Evolutionary conservation across 2,888 invertebrate species (phyloP).

Genomic region (Leptogaster cylindrica): DNA sequence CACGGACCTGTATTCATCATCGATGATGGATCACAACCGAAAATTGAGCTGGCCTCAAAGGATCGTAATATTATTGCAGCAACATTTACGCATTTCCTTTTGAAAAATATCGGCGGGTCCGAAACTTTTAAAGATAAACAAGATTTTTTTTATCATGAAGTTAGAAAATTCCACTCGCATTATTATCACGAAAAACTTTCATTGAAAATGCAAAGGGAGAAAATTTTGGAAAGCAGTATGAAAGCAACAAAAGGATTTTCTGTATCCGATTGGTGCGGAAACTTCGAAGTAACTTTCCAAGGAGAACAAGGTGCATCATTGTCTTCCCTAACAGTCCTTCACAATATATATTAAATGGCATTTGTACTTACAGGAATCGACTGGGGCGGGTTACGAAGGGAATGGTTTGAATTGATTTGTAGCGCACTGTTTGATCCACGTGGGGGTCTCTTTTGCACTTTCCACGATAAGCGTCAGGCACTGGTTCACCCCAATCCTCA

Average conservation of each 20-base stretch:
- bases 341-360: background rate
- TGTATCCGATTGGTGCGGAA: constrained; percentile 92
- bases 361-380: constrained; percentile 74
- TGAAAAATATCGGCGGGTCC: constrained; percentile 93
- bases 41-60: constrained; percentile 79
- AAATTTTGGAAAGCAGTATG: constrained; percentile 81
- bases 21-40: constrained; percentile 90
- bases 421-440: constrained; percentile 84
- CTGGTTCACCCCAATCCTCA: constrained; percentile 88
- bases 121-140: constrained; percentile 89
- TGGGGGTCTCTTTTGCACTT: constrained; percentile 81
- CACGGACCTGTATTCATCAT: constrained; percentile 75
- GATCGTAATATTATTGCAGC: constrained; percentile 92
- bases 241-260: constrained; percentile 84
- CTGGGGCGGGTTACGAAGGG: constrained; percentile 91
- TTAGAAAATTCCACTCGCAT: constrained; percentile 84
- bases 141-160: constrained; percentile 81
- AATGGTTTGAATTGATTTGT: constrained; percentile 94
- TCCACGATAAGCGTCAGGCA: constrained; percentile 85
- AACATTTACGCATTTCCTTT: constrained; percentile 87
- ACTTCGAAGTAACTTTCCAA: constrained; percentile 90
- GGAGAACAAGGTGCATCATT: constrained; percentile 90
- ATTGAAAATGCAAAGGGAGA: constrained; percentile 81
- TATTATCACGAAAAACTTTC: constrained; percentile 85
- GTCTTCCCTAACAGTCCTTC: too few relatives aligned